Base-by-base conservation (phyloP, 2,113 vertebrate species). In the Datnioides undecimradiatus region DNA sequence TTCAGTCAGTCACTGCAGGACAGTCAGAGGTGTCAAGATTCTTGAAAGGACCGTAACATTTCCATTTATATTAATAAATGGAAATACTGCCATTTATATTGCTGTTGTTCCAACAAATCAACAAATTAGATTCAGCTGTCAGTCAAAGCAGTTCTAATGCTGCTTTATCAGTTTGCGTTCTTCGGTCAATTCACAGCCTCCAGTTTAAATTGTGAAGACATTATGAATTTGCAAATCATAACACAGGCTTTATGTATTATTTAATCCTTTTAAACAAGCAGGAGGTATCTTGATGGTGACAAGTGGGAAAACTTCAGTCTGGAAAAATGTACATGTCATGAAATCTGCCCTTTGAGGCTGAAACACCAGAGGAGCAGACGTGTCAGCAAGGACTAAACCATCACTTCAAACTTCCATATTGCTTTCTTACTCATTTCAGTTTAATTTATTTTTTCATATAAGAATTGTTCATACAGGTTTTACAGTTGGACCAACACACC, bases 351-450 rank as follows among this genome's bases (percentile, higher is more conserved):
- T 55, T 59, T 33, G 12, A 31, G 14, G 34, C 41, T 23, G 12
- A 52, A 4, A 16, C 27, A 48, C n/a, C n/a, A n/a, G n/a, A n/a
- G 7, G 11, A 29, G 23, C 25, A 52, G 23, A 41, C 59, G 0
- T 67, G 52, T 66, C 31, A 67, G n/a, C 68, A 57, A 40, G 54
- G 64, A 77, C 41, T 68, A 36, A 62, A 43, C 9, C 21, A 27
- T 21, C 27, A 64, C 12, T 14, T 7, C 38, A 27, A 25, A 64
- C 25, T 25, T 68, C 11, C 6, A 8, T 45, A 8, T 14, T 46
- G 6, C 29, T 19, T n/a, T 41, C 45, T 48, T 0, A 21, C 31
- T 45, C 16, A 29, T 75, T 82, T 67, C 10, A 81, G 23, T 51
- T 36, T n/a, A 51, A 4, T 36, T 36, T 76, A 2, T 67, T 46